These are phyloP conservation scores for Drosophila bipectinata DNA, from an alignment of 1,140 invertebrate genomes.

Conservation along the genomic window DNA sequence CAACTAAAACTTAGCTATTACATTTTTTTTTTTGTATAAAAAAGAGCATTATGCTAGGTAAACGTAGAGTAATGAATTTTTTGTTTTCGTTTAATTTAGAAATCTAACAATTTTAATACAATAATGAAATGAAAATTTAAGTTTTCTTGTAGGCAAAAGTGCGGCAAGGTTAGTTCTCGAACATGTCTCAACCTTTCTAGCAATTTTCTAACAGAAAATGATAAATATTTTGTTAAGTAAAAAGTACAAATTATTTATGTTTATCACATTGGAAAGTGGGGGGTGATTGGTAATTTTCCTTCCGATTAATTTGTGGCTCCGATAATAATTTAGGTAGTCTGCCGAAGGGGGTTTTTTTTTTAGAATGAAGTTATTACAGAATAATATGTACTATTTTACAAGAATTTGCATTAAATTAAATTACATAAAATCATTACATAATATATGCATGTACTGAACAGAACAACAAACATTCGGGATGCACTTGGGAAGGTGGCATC, in stretches of 20 bases:
- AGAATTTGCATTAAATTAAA: constrained; percentile 63
- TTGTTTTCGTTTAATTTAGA: constrained; percentile 42
- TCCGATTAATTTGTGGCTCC: constrained; percentile 44
- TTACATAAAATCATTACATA: constrained; percentile 59
- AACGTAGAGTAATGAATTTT: constrained; percentile 63
- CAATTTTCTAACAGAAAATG: constrained; percentile 63
- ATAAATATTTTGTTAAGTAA: constrained; percentile 72
- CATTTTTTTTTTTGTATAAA: constrained; percentile 39
- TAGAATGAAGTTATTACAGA: constrained; percentile 64
- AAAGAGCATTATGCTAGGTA: constrained; percentile 63
- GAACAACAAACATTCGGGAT: constrained; percentile 26
- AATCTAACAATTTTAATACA: constrained; percentile 55
- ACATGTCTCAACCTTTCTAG: constrained; percentile 54
- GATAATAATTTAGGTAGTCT: constrained; percentile 42
- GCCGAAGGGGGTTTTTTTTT: constrained; percentile 41
- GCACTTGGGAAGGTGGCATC: background rate
- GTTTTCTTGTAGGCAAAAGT: constrained; percentile 76
- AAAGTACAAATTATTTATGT: constrained; percentile 69
- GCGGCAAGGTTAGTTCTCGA: constrained; percentile 61
- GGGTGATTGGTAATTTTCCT: constrained; percentile 62
- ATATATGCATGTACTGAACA: constrained; percentile 56
- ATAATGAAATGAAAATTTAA: constrained; percentile 66
- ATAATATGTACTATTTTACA: constrained; percentile 60
- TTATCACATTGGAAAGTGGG: constrained; percentile 78
- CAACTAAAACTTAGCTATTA: constrained; percentile 67